Evolutionary conservation across 2,797 vertebrate species (phyloP), one percentile per base, ranked within the genome.

Genomic region (Bradypus variegatus): DNA sequence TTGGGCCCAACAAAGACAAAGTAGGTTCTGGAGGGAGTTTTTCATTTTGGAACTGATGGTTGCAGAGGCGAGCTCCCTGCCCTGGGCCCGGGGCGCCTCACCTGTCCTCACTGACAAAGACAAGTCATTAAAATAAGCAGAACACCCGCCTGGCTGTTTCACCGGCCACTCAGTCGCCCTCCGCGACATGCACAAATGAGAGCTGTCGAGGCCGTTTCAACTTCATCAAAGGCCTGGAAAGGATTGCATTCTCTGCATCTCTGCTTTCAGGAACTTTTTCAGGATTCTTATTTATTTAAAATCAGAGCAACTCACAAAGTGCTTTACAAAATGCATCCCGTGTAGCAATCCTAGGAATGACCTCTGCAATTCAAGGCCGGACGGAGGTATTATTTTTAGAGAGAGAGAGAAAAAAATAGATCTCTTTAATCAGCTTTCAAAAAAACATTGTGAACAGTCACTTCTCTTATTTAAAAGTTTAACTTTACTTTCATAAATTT

Each of bases 401-500:
- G n/a, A n/a, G n/a, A n/a, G 25, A 45, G 53, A 92, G 12, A 50
- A 50, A 50, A 50, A 50, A n/a, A 50, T 29, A 95, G 96, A 93
- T 96, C 95, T 93, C 96, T 98, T 97, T 98, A 97, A 98, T 97
- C 96, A 96, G 94, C 96, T 97, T 96, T 69, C 90, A 96, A 97
- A 97, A 96, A 97, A 97, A 96, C 96, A 97, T 92, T 93, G 97
- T 81, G 97, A 97, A 96, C 94, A 94, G 97, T 97, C 97, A 96
- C 95, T 94, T 95, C 96, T 97, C 97, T 97, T 97, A 97, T 97
- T 98, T 97, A 97, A 98, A 98, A 98, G 97, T 98, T 98, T 97
- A 98, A 97, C 97, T 98, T 97, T 96, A 97, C 97, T 97, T 98
- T 98, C 98, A 98, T 98, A 97, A 97, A 97, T 97, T 97, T 97